phyloP scores from a whole-genome alignment of 2,888 invertebrate genomes.

The Muscina levida region DNA sequence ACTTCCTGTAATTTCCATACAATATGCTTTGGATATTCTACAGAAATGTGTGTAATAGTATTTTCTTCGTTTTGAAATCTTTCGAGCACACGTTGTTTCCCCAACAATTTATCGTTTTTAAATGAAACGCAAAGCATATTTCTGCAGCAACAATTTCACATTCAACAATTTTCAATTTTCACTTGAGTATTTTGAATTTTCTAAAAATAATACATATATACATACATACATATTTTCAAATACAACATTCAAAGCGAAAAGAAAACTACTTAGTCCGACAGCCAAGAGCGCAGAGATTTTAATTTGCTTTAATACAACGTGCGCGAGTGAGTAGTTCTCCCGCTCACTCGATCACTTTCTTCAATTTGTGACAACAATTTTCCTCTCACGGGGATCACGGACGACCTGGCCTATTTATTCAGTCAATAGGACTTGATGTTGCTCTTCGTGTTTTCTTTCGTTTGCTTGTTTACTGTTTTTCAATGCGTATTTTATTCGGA shows the following conservation, averaged over 20 bases:
- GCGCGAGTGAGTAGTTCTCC: not conserved
- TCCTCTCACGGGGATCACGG: not conserved
- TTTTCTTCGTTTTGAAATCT: not conserved
- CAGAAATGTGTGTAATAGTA: not conserved
- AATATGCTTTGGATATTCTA: not conserved
- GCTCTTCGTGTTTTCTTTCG: slow-evolving; percentile 6
- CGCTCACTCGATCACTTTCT: not conserved
- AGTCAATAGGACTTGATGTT: not conserved
- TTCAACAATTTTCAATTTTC: slow-evolving; percentile 28
- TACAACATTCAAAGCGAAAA: slow-evolving; percentile 54
- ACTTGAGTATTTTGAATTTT: slow-evolving; percentile 58
- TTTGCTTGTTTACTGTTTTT: slow-evolving; percentile 57
- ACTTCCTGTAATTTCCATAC: not conserved
- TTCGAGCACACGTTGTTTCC: slow-evolving; percentile 53
- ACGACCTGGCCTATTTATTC: slow-evolving; percentile 9
- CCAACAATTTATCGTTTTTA: slow-evolving; percentile 50
- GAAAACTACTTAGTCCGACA: slow-evolving; percentile 13
- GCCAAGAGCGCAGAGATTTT: not conserved
- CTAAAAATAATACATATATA: slow-evolving; percentile 67
- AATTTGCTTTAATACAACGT: too few relatives aligned
- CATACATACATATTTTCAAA: slow-evolving; percentile 47
- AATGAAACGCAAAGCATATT: slow-evolving; percentile 56
- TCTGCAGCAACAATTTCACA: slow-evolving; percentile 1
- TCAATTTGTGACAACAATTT: too few relatives aligned
- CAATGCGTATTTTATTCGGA: slow-evolving; percentile 52